phyloP scores from a whole-genome alignment of 2,888 invertebrate genomes.

The Acanthopleura granulata region DNA sequence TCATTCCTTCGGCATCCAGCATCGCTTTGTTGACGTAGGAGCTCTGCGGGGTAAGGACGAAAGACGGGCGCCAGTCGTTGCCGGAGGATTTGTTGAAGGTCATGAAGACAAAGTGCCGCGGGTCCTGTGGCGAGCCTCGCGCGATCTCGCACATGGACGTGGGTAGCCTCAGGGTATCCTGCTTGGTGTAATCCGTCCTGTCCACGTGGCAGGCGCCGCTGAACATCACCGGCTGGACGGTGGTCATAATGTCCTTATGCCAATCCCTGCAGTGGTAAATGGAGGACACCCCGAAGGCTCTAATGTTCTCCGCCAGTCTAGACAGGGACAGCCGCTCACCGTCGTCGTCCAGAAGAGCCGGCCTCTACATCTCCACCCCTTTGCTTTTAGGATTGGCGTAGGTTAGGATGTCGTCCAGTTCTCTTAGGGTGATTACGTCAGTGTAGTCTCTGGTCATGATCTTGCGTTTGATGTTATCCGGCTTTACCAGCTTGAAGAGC shows the following conservation, averaged over 20 bases:
- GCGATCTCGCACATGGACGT: not conserved
- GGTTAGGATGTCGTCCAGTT: not conserved
- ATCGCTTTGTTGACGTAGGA: not conserved
- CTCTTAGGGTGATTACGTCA: not conserved
- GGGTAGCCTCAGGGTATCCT: not conserved
- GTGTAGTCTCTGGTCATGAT: not conserved
- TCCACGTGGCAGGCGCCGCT: not conserved
- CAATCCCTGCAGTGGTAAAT: not conserved
- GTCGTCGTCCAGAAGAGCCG: not conserved
- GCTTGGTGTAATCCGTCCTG: not conserved
- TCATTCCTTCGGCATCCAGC: not conserved
- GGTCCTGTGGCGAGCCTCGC: not conserved
- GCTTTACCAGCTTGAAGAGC: not conserved
- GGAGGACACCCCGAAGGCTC: not conserved
- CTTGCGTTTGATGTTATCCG: not conserved
- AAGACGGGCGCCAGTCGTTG: not conserved
- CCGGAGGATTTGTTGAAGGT: not conserved
- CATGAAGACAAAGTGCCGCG: not conserved
- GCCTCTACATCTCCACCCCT: not conserved
- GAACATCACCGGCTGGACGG: not conserved
- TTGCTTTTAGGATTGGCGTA: not conserved
- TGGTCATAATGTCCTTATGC: not conserved
- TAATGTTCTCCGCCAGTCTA: not conserved
- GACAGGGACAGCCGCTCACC: not conserved
- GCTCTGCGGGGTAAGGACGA: not conserved